Evolutionary conservation across 2,797 vertebrate genomes (phyloP).

Genomic region (Xiphorhynchus erythropygius): DNA sequence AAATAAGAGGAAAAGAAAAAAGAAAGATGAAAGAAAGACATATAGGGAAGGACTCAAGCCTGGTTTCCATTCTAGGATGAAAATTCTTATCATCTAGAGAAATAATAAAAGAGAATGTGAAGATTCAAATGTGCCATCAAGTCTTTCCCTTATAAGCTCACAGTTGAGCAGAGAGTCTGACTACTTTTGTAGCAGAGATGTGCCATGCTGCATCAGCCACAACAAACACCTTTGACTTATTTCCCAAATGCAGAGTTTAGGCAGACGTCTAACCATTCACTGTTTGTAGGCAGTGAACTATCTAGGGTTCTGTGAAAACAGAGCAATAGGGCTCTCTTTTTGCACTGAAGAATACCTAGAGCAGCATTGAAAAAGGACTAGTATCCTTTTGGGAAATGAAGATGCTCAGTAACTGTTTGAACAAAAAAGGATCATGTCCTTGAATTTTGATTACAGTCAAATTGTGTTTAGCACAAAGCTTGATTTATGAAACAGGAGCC

Average conservation of each 20-base stretch:
- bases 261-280: not conserved
- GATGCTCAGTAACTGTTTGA: not conserved
- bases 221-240: not conserved
- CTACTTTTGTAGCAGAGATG: not conserved
- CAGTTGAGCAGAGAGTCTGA: not conserved
- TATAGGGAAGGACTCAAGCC: accelerated
- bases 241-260: not conserved
- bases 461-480: not conserved
- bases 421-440: not conserved
- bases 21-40: not conserved
- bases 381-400: not conserved
- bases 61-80: not conserved
- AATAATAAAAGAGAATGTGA: not conserved
- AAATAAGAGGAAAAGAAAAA: not conserved
- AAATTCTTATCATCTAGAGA: not conserved
- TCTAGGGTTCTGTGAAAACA: not conserved
- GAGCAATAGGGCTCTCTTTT: not conserved
- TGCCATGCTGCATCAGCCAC: not conserved
- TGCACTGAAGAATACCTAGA: not conserved
- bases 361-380: not conserved
- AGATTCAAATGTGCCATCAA: not conserved
- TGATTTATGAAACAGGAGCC: not conserved
- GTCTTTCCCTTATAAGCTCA: not conserved
- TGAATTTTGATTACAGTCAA: not conserved
- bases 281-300: not conserved